A percentile compares a stretch with the other conserved stretches of the same genome.
Conservation (phyloP, 2,113 vertebrate species). For the Ictalurus punctatus region DNA sequence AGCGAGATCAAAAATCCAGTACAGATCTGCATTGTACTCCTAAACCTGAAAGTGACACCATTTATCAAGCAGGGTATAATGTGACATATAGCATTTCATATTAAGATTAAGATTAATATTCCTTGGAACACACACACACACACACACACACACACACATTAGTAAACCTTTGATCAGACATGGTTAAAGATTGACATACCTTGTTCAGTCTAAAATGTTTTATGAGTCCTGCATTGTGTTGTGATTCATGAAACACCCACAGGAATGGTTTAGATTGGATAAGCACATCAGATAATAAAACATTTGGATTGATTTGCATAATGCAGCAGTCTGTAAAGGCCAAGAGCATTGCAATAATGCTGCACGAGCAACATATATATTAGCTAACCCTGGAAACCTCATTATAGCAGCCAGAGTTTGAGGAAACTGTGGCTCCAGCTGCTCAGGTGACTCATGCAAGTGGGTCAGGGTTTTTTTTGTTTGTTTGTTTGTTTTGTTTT, state of each 20-base stretch:
- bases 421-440: slow-evolving; percentile 15
- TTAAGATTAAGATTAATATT: background rate
- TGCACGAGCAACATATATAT: background rate
- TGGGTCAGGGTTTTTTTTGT: too few relatives aligned
- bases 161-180: background rate
- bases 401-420: background rate
- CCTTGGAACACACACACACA: background rate
- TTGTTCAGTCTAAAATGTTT: background rate
- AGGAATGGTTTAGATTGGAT: background rate
- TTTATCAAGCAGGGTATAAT: background rate
- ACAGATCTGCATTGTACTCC: background rate
- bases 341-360: too few relatives aligned
- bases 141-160: background rate
- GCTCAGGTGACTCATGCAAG: slow-evolving; percentile 17
- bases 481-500: background rate
- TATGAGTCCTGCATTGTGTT: too few relatives aligned
- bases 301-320: background rate
- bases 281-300: background rate
- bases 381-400: background rate
- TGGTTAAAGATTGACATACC: background rate
- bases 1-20: background rate
- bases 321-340: background rate
- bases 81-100: too few relatives aligned
- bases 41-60: background rate
- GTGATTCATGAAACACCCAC: background rate